Percentiles rank a stretch among this genome's conserved stretches.
These are phyloP conservation scores for Drosophila ambigua DNA, from an alignment of 1,140 invertebrate species.

Conservation along the genomic window DNA sequence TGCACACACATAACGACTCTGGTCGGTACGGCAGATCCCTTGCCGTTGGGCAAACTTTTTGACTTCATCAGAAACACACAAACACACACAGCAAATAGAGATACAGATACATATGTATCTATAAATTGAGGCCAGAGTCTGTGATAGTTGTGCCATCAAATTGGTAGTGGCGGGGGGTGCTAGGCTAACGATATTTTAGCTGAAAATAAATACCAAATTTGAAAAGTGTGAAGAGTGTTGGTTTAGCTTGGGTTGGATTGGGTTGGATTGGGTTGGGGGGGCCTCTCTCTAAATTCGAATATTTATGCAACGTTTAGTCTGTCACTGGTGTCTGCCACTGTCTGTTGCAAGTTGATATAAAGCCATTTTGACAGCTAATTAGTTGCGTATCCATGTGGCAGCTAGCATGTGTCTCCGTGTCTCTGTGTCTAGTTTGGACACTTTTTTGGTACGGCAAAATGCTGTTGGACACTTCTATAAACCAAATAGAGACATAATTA, in stretches of 20 bases:
- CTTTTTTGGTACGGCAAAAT: constrained; percentile 38
- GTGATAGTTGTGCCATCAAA: constrained; percentile 5
- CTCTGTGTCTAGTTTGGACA: constrained; percentile 25
- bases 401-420: constrained; percentile 29
- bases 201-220: background rate
- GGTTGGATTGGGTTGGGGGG: no score
- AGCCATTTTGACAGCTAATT: constrained; percentile 81
- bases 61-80: constrained; percentile 44
- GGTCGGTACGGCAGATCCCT: background rate
- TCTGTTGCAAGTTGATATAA: constrained; percentile 61
- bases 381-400: constrained; percentile 45
- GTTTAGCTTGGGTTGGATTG: no score
- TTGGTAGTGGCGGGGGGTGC: no score
- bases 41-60: constrained; percentile 55
- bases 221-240: background rate
- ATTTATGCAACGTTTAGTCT: constrained; percentile 18
- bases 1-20: constrained; percentile 52
- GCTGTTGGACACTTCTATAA: constrained; percentile 48
- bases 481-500: constrained; percentile 57
- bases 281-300: background rate
- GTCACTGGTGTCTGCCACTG: constrained; percentile 10
- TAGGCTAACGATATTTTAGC: constrained; percentile 1
- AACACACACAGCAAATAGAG: constrained; percentile 24
- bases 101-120: constrained; percentile 31
- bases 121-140: constrained; percentile 20